These are phyloP conservation scores for Limenitis camilla DNA, from an alignment of 2,888 invertebrate genomes.

Conservation along the genomic window DNA sequence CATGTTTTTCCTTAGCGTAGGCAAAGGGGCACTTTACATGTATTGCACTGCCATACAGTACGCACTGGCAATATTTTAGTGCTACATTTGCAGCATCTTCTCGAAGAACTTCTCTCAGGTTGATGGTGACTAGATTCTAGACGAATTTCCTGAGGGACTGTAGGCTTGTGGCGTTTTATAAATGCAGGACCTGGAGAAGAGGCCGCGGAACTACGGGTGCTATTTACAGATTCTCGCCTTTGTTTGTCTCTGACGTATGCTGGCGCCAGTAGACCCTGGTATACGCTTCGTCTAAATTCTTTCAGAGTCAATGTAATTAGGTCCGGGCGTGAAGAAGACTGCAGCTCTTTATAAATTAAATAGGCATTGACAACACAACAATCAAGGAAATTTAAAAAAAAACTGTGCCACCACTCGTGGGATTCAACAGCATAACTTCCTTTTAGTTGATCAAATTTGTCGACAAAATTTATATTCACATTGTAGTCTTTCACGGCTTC, in stretches of 20 bases:
- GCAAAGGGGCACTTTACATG: neutral
- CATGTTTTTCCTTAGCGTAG: neutral
- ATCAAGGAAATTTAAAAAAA: constrained; percentile 22
- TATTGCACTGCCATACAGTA: neutral
- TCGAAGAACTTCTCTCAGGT: neutral
- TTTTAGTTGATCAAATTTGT: constrained; percentile 25
- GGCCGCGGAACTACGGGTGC: neutral
- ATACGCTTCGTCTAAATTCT: constrained; percentile 14
- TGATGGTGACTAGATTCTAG: neutral
- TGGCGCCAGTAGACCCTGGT: constrained; percentile 15
- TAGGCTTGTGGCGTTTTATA: neutral
- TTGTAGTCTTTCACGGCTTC: constrained; percentile 21
- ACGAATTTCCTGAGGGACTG: neutral
- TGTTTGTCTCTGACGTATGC: constrained; percentile 9
- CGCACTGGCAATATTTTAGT: neutral
- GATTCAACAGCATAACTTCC: constrained; percentile 23
- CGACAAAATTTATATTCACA: constrained; percentile 23
- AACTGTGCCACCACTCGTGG: constrained; percentile 22
- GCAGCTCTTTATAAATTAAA: constrained; percentile 15
- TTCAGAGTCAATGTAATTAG: no score
- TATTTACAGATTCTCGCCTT: constrained; percentile 6
- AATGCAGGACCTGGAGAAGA: neutral
- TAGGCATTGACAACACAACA: constrained; percentile 13
- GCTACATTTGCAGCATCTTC: neutral
- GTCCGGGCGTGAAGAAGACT: no score